phyloP scores from a whole-genome alignment of 2,797 vertebrate genomes.

The Botia almorhae region DNA sequence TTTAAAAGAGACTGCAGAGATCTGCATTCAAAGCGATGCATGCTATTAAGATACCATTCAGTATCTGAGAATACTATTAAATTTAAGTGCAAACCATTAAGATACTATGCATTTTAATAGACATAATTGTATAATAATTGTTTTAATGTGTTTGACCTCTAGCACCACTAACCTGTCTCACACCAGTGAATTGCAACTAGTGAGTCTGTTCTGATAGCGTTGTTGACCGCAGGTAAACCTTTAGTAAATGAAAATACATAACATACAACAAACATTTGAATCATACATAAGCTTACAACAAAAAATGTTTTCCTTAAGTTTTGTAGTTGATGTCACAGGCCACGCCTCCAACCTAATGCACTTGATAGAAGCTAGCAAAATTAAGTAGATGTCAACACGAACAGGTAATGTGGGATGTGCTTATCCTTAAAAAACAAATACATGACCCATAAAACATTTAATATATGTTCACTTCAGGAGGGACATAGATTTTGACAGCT shows the following conservation, averaged over 20 bases:
- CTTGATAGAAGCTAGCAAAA: no score
- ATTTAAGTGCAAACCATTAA: slow-evolving; percentile 23
- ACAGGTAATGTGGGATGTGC: no score
- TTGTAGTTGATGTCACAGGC: no score
- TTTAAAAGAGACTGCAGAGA: slow-evolving; percentile 15
- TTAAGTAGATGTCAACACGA: no score
- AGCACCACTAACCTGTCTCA: not conserved
- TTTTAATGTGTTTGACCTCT: not conserved
- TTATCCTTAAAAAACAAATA: no score
- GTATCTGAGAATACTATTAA: slow-evolving; percentile 23
- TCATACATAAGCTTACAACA: not conserved
- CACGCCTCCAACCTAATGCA: no score
- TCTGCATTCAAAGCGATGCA: not conserved
- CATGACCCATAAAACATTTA: no score
- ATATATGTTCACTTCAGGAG: no score
- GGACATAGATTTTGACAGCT: no score
- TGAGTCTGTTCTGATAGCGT: not conserved
- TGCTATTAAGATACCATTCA: slow-evolving; percentile 12
- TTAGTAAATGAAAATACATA: not conserved
- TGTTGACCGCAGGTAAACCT: not conserved
- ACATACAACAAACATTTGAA: not conserved
- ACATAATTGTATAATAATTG: not conserved
- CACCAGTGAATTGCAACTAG: not conserved
- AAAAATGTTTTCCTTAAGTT: no score
- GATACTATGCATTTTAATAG: slow-evolving; percentile 10